Base-by-base conservation (phyloP, 92 coral and sea anemone species). In the Epizoanthus stellaris region DNA sequence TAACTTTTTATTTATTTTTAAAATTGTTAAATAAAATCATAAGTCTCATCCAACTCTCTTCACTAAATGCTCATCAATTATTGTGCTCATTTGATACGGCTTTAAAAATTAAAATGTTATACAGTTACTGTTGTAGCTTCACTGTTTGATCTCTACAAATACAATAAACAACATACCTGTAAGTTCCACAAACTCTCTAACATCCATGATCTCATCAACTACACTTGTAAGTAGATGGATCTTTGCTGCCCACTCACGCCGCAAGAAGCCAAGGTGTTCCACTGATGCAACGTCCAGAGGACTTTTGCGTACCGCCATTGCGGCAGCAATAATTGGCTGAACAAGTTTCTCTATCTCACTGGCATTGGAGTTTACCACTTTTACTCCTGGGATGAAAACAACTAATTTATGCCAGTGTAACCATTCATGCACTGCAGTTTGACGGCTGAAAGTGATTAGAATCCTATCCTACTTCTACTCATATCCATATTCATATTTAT, bases 181-280 rank as follows among this genome's bases (percentile, higher is more conserved):
- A 34, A 92, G 67, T 64, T 93, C 75, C 54, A 96, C 84, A 68
- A 96, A 93, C 85, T 96, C 97, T 21, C 88, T 87, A 40, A 92
- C 56, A 62, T 93, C 94, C 25, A 94, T 95, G 74, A 95, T 91
- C 67, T 94, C 99, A 70, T 91, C 98, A 11, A 95, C 91, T 45
- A 92, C 87, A 49, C 89, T 91, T 3, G 97, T 91, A 43, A 96
- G 87, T 17, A 90, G 84, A 52, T 93, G 90, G 66, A 93, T 75
- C 77, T 88, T 87, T 11, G 92, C 91, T 52, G 91, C 79, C 99
- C 99, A 96, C 15, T 94, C 96, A 69, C 87, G 91, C 34, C 94
- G 88, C 76, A 94, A 80, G 61, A 85, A 89, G 13, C 92, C 93
- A 63, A 96, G 91, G 72, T 80, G 89, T 63, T 90, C 94, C 58